Base-by-base conservation (phyloP, 1,140 invertebrate genomes). In the Ylistrum balloti region DNA sequence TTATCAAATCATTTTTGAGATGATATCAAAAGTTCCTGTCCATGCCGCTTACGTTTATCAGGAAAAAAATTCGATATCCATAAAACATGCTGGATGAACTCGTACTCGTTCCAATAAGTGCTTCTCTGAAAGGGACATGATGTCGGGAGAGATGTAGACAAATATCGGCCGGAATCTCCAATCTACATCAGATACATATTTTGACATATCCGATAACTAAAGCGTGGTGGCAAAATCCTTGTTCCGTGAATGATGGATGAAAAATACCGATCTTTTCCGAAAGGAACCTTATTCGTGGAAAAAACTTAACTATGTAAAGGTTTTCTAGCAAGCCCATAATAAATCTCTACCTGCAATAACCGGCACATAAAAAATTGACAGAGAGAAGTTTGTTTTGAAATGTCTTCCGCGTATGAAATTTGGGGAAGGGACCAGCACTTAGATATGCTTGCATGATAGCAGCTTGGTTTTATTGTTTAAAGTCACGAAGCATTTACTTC, bases 191-290 rank as follows among this genome's bases (percentile, higher is more conserved):
- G 56, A 74, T 74, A 74, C 56, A 74, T 74, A 74, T 74, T 74
- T 74, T 74, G 56, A 74, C 56, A 74, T 74, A 5, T n/a, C 56
- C 56, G 56, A 74, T 74, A 74, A 28, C 56, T n/a, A 74, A n/a
- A 74, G 1, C 56, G 56, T 28, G n/a, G 3, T 28, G 17, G n/a
- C 1, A n/a, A 74, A 74, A 74, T 74, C 56, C 9, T 74, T 28
- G 41, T 28, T 28, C 56, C 56, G 56, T 74, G 56, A 74, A 74
- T 74, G 56, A 74, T 74, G 56, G 56, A 74, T 74, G 56, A 74
- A 74, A n/a, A 74, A 74, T n/a, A 28, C n/a, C n/a, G 56, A 74
- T n/a, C 22, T 5, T 28, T n/a, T 74, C 56, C 56, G n/a, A 74
- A 28, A 74, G 22, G n/a, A 74, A 74, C 22, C 9, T 9, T n/a